Conservation (phyloP, 2,113 vertebrate species). For the Pithys albifrons region DNA sequence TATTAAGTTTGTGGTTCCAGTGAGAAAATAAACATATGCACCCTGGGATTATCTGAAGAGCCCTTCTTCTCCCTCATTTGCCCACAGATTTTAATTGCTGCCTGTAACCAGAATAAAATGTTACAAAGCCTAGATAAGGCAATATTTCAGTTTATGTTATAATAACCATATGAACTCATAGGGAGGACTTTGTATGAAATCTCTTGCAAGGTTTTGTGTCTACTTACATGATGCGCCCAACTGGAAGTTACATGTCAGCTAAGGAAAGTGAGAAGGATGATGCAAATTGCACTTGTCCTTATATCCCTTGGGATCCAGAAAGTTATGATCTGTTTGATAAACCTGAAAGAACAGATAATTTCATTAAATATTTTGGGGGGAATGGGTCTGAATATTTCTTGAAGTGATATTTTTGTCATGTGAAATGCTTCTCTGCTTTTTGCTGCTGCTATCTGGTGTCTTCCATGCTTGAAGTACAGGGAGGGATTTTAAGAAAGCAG, state of each 20-base stretch:
- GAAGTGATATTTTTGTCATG: not conserved
- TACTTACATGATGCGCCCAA: not conserved
- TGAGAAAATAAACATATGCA: not conserved
- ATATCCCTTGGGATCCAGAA: not conserved
- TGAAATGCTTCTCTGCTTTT: not conserved
- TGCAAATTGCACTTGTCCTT: not conserved
- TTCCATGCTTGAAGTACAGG: not conserved
- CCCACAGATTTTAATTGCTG: not conserved
- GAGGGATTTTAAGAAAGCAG: not conserved
- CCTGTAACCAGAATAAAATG: not conserved
- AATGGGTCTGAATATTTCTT: not conserved
- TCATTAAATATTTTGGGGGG: not conserved
- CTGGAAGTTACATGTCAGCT: not conserved
- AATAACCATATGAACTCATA: not conserved
- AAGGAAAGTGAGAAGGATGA: not conserved
- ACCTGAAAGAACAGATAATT: not conserved
- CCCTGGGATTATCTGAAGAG: not conserved
- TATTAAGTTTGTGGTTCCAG: not conserved
- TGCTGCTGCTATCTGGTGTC: not conserved
- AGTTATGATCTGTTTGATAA: not conserved
- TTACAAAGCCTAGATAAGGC: not conserved
- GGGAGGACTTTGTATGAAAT: not conserved
- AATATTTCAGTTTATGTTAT: not conserved
- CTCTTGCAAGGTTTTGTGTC: not conserved
- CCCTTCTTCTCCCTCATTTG: not conserved